These are phyloP conservation scores for Orycteropus afer DNA, from an alignment of 2,113 vertebrate species.

Conservation along the genomic window DNA sequence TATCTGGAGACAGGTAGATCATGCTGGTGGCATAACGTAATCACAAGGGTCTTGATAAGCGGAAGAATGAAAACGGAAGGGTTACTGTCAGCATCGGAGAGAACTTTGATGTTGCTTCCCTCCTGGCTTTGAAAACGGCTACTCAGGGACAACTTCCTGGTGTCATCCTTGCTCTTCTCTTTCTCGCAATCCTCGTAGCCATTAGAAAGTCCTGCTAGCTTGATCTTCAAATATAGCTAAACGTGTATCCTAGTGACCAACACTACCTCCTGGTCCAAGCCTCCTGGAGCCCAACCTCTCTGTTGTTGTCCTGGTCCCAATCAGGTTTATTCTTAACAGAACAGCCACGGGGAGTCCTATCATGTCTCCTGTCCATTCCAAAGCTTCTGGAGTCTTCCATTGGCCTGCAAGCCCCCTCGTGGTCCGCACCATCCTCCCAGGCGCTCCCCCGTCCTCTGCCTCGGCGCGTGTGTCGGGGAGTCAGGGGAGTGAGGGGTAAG, in stretches of 20 bases:
- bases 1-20: neutral
- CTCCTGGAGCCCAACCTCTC: neutral
- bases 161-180: no score
- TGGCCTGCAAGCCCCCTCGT: neutral
- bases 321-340: neutral
- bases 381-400: neutral
- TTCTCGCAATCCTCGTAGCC: neutral
- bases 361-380: neutral
- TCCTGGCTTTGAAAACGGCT: neutral
- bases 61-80: no score
- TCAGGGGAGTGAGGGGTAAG: no score
- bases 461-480: no score
- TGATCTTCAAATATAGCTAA: neutral
- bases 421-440: neutral
- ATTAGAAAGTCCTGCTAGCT: neutral
- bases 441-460: neutral
- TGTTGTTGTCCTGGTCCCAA: neutral
- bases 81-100: neutral
- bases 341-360: neutral
- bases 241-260: neutral
- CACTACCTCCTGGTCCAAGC: neutral
- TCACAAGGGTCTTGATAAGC: neutral
- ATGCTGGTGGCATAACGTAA: neutral
- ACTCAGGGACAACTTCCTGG: neutral
- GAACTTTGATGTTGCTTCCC: no score